phyloP scores from a whole-genome alignment of 2,888 invertebrate species.

The Selenia dentaria region DNA sequence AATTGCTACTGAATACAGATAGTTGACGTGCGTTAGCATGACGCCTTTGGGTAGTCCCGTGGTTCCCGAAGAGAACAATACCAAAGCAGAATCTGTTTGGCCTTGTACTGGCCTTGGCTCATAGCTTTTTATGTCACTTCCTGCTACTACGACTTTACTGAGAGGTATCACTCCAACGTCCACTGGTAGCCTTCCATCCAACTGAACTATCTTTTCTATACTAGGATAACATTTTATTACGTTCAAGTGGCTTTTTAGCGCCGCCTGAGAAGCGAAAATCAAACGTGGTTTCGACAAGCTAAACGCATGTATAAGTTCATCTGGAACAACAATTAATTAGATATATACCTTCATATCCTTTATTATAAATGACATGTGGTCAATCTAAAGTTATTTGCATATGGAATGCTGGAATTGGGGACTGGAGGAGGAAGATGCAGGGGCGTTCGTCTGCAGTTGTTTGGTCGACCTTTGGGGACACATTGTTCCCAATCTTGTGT shows the following conservation, averaged over 20 bases:
- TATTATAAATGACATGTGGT: no score
- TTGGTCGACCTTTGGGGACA: no score
- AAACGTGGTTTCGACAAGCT: constrained; percentile 86
- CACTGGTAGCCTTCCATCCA: constrained; percentile 28
- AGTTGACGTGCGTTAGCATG: constrained; percentile 83
- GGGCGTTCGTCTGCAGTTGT: no score
- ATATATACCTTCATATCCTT: no score
- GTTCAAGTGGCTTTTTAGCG: constrained; percentile 33
- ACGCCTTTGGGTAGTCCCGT: constrained; percentile 92
- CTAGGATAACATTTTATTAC: constrained; percentile 31
- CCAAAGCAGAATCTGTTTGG: constrained; percentile 42
- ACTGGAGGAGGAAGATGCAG: no score
- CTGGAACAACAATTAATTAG: constrained; percentile 65
- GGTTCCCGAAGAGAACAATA: constrained; percentile 86
- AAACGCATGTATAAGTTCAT: constrained; percentile 86
- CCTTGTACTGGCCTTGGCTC: constrained; percentile 34
- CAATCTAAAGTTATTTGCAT: no score
- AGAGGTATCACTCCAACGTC: constrained; percentile 22
- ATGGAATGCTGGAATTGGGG: no score
- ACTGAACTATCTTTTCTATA: constrained; percentile 75
- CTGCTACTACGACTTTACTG: constrained; percentile 22
- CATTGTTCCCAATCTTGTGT: constrained; percentile 30
- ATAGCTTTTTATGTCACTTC: constrained; percentile 23
- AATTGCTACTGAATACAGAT: constrained; percentile 47
- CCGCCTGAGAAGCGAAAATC: constrained; percentile 81